Evolutionary conservation across 2,797 vertebrate species (phyloP), one percentile per base, ranked within the genome.

Genomic region (Leucoraja ocellata): DNA sequence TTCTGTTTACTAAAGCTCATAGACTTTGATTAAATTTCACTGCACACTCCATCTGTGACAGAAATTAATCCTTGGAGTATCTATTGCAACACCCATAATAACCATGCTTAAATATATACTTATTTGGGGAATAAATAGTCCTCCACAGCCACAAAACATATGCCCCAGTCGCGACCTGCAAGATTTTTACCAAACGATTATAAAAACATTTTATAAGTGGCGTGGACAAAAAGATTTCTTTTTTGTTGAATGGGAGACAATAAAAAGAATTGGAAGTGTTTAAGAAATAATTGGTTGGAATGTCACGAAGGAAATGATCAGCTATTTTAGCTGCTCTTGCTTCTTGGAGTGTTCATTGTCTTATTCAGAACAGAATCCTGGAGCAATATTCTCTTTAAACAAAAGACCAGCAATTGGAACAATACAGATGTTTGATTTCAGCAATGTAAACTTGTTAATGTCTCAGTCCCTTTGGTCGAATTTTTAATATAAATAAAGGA

Each of bases 1-100:
- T 92, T 92, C 90, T 92, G 90, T 92, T 76, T 92, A 92, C 90
- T 74, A 92, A 92, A 92, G 71, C 90, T 76, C 90, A 92, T 92
- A 91, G 90, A 92, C 71, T 91, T 91, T 92, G 90, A 92, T 92
- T 92, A 92, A 92, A 92, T 92, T 92, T 92, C 90, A 92, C 71
- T 92, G 90, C 46, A 71, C 71, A 54, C 90, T 92, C 90, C 90
- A 92, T 74, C 39, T 92, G 90, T 76, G 90, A 39, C 90, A 92
- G 90, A 74, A 92, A 92, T 92, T 92, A 92, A 92, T 92, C 90
- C 90, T 92, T 28, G 58, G 90, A 92, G 90, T 92, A 73, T 92
- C 54, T 92, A 71, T 76, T 92, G 90, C 71, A 92, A 92, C 76
- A 92, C 90, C 68, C 90, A 92, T 73, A 92, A 92, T 54, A 92